Conservation (phyloP, 2,888 invertebrate genomes). For the Steinernema carpocapsae region DNA sequence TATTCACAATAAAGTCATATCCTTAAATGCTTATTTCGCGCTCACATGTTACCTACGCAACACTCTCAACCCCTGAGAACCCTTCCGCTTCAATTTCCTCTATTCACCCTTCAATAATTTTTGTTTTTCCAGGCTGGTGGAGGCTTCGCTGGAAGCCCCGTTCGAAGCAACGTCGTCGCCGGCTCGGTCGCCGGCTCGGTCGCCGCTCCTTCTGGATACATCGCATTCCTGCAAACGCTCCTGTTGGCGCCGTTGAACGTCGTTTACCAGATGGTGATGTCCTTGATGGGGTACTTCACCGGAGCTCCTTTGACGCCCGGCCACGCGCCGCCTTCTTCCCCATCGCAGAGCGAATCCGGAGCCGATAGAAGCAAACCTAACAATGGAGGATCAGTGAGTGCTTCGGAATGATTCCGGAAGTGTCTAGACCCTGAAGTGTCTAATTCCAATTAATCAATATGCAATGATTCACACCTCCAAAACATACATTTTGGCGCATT, state of each 20-base stretch:
- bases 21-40: too few species aligned
- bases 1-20: too few species aligned
- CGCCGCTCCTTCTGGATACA: neutral
- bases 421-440: too few species aligned
- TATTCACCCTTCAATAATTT: neutral
- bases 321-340: neutral
- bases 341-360: neutral
- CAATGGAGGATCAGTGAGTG: too few species aligned
- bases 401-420: too few species aligned
- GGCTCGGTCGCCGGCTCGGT: neutral
- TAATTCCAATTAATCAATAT: too few species aligned
- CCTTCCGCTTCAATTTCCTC: neutral
- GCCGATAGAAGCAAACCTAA: neutral
- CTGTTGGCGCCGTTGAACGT: neutral
- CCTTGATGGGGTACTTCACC: neutral
- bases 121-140: too few species aligned
- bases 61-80: too few species aligned
- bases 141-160: too few species aligned
- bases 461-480: too few species aligned
- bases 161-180: neutral
- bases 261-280: constrained; percentile 8
- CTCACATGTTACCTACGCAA: too few species aligned
- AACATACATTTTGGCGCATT: too few species aligned
- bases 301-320: constrained; percentile 1
- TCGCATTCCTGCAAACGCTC: constrained; percentile 3